Percentiles rank a stretch among this genome's conserved stretches.
Evolutionary conservation across 2,888 invertebrate species (phyloP).

Genomic region (Drosophila prolongata): DNA sequence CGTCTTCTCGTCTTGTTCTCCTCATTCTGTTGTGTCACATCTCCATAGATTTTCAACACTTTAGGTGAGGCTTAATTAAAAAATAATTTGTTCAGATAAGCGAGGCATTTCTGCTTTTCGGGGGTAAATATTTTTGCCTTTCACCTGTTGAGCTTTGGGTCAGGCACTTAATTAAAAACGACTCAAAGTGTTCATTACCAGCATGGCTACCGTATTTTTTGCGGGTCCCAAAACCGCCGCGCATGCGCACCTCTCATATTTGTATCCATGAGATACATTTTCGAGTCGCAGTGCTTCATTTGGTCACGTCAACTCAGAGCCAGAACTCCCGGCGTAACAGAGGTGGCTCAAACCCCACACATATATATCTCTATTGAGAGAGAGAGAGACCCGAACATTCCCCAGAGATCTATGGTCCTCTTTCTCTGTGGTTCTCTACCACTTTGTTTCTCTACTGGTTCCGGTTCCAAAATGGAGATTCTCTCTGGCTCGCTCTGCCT

Average conservation of each 20-base stretch:
- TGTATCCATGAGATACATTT: constrained; percentile 71
- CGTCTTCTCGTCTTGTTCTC: constrained; percentile 5
- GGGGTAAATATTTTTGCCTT: constrained; percentile 10
- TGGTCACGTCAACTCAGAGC: constrained; percentile 68
- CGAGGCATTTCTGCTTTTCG: not conserved
- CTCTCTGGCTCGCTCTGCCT: constrained; percentile 24
- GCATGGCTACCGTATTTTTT: constrained; percentile 73
- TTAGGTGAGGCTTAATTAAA: constrained; percentile 44
- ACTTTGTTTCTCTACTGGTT: constrained; percentile 52
- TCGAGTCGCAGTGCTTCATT: constrained; percentile 59
- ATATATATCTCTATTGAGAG: constrained; percentile 1
- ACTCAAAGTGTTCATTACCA: constrained; percentile 83
- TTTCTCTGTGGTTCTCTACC: not conserved
- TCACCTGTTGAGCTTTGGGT: constrained; percentile 54
- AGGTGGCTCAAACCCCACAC: constrained; percentile 58
- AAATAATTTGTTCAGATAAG: constrained; percentile 39
- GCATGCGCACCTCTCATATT: constrained; percentile 58
- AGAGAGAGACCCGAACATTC: constrained; percentile 22
- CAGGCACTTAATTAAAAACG: constrained; percentile 82
- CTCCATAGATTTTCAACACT: constrained; percentile 58
- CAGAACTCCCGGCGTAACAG: constrained; percentile 69
- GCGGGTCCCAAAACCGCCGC: constrained; percentile 9
- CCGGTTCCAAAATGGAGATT: constrained; percentile 67
- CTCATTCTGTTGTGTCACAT: constrained; percentile 37
- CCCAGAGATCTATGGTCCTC: constrained; percentile 5